Conservation (phyloP, 2,113 vertebrate species). For the Zosterops lateralis region DNA sequence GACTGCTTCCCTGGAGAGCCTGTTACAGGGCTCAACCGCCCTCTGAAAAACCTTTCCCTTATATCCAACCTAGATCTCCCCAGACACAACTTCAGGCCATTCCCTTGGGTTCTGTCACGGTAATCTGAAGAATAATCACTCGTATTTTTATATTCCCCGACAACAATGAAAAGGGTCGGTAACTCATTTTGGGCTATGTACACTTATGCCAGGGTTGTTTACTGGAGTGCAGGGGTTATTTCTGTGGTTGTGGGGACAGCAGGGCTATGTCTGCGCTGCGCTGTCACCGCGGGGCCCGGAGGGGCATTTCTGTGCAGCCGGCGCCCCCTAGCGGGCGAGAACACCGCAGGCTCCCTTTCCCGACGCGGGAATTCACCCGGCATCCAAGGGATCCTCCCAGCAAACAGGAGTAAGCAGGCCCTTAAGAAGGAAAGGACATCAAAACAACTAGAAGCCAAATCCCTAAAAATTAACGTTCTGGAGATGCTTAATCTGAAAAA, state of each 20-base stretch:
- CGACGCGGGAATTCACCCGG: not conserved
- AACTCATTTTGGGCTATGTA: accelerated
- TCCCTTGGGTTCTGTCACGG: too few relatives aligned
- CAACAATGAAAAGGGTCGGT: not conserved
- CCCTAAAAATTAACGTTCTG: not conserved
- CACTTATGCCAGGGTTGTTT: not conserved
- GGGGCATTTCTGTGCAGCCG: not conserved
- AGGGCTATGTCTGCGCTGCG: not conserved
- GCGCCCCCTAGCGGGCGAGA: constrained; percentile 32
- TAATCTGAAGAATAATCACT: not conserved
- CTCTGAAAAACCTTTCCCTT: not conserved
- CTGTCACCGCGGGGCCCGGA: not conserved
- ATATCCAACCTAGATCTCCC: not conserved
- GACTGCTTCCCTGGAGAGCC: not conserved
- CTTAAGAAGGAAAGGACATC: not conserved
- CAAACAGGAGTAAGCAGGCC: not conserved
- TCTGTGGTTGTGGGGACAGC: not conserved
- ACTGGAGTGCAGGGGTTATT: not conserved
- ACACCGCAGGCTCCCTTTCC: not conserved
- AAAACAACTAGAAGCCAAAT: not conserved
- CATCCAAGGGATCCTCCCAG: not conserved
- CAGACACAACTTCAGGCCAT: not conserved
- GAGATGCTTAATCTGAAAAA: not conserved
- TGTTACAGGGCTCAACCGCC: not conserved
- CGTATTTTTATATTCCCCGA: not conserved